Evolutionary conservation across 2,797 vertebrate genomes (phyloP), one percentile per base, ranked within the genome.

Genomic region (Tragopan temminckii): DNA sequence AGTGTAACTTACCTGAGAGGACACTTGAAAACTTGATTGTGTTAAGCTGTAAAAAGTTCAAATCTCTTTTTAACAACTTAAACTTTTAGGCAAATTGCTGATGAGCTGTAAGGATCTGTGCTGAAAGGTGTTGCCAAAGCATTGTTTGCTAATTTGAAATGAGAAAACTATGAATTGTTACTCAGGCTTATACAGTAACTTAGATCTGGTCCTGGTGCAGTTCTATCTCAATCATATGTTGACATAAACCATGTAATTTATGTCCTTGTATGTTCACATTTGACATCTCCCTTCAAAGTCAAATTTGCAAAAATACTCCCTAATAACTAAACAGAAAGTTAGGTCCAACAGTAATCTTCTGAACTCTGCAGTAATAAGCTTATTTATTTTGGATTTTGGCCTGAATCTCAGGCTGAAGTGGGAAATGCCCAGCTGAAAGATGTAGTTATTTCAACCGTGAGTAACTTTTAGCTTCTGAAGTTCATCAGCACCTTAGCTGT

Each of bases 401-500:
- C 27, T 69, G 36, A 61, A 40, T 27, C 6, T 74, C 19, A 52
- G 15, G 7, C 42, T 76, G 9, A 50, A 66, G 18, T 62, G 31
- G 19, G 61, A 83, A 80, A 13, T 66, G 43, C 8, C 11, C 17
- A 11, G 23, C 50, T 36, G 48, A 61, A 92, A 3, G 8, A 38
- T 74, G 31, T n/a, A 21, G 17, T 21, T 57, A 3, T 77, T 31
- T 83, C 5, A 64, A 72, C 4, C 52, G 43, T 12, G 52, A 76
- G 15, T 24, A 25, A 20, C 10, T 15, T 50, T 29, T 64, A 45
- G 16, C 11, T 68, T 88, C 50, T n/a, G 7, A 16, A 48, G 50
- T 83, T 69, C 2, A 9, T n/a, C 72, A 0, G 0, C 61, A 25
- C 42, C 83, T 84, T 35, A 62, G 1, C 18, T 7, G 4, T 77